These are phyloP conservation scores for Drosophila rubida DNA, from an alignment of 2,888 invertebrate species.

Conservation along the genomic window DNA sequence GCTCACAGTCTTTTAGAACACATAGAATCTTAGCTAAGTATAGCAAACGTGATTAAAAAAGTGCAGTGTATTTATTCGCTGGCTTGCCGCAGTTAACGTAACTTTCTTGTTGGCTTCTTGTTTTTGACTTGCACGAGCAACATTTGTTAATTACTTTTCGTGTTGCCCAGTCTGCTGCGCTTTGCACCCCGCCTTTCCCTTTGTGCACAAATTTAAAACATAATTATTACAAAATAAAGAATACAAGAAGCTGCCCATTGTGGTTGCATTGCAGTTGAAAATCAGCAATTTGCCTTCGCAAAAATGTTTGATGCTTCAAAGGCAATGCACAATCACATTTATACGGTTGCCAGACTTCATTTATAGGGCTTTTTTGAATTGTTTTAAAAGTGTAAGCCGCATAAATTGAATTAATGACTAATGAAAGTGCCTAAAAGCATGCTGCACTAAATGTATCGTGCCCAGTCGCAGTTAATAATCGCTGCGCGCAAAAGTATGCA, in stretches of 20 bases:
- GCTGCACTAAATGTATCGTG: not conserved
- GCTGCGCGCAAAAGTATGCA: not conserved
- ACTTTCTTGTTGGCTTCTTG: constrained; percentile 28
- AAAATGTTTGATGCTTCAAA: constrained; percentile 19
- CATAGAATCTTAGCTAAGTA: too few relatives aligned
- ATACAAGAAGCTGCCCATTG: constrained; percentile 20
- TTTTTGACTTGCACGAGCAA: constrained; percentile 50
- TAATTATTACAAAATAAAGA: not conserved
- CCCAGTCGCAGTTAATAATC: too few relatives aligned
- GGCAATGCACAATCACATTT: not conserved
- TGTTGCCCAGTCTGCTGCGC: not conserved
- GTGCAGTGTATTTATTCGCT: not conserved
- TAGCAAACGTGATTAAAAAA: too few relatives aligned
- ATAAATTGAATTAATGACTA: too few relatives aligned
- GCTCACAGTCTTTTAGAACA: too few relatives aligned
- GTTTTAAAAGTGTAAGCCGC: not conserved
- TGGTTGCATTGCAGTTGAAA: constrained; percentile 34
- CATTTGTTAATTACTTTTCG: constrained; percentile 75
- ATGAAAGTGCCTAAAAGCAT: constrained; percentile 1
- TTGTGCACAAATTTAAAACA: not conserved
- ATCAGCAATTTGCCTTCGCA: constrained; percentile 55
- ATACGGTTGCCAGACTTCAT: not conserved
- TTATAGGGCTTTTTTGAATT: not conserved
- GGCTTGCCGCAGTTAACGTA: constrained; percentile 1
- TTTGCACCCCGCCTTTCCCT: not conserved